These are phyloP conservation scores for Oreocharis arfaki DNA, from an alignment of 2,113 vertebrate species.

Conservation along the genomic window DNA sequence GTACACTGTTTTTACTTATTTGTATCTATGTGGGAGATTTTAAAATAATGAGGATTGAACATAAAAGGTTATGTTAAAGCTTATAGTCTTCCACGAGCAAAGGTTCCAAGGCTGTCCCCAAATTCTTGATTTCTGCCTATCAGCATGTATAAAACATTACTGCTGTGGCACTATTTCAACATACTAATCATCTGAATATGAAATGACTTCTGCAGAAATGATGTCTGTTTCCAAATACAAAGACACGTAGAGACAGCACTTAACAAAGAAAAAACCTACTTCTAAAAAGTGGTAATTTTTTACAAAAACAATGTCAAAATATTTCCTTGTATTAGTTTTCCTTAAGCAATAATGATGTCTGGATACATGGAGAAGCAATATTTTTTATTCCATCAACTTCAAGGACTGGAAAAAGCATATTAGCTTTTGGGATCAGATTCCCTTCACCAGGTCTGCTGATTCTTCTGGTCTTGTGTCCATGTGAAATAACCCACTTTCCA, in stretches of 20 bases:
- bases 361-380: not conserved
- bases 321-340: not conserved
- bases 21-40: not conserved
- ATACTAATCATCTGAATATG: conserved; percentile 50
- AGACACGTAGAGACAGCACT: not conserved
- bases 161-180: conserved; percentile 45
- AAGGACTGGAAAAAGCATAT: conserved; percentile 40
- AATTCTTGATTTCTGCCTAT: conserved; percentile 19
- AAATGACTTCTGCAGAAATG: conserved; percentile 32
- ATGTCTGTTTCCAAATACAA: conserved; percentile 49
- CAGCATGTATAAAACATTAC: not conserved
- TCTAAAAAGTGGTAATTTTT: not conserved
- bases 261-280: conserved; percentile 31
- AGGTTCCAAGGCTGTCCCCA: conserved; percentile 23
- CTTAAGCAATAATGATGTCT: not conserved
- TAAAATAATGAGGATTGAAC: not conserved
- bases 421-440: conserved; percentile 2
- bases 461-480: conserved; percentile 42
- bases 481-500: conserved; percentile 56
- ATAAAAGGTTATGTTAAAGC: not conserved
- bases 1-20: not conserved
- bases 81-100: conserved; percentile 12
- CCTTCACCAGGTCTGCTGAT: conserved; percentile 40
- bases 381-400: conserved; percentile 34
- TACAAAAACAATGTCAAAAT: conserved; percentile 14